These are phyloP conservation scores for Agrochola lychnidis DNA, from an alignment of 2,888 invertebrate genomes.

Conservation along the genomic window DNA sequence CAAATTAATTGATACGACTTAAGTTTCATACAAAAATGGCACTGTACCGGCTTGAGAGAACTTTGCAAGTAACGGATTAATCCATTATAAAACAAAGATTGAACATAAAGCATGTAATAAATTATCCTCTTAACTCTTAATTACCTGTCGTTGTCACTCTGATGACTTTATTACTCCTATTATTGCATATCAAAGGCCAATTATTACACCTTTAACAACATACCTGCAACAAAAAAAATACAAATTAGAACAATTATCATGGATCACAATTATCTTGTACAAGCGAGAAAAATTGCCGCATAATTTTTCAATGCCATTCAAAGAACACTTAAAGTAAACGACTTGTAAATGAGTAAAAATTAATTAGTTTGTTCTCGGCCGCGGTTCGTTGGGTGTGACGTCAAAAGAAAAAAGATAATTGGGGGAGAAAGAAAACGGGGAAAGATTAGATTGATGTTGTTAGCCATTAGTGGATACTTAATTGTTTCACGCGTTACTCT, in stretches of 20 bases:
- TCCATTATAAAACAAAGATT: background rate
- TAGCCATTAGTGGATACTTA: constrained; percentile 69
- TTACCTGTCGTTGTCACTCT: constrained; percentile 47
- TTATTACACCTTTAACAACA: constrained; percentile 47
- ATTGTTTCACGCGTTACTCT: constrained; percentile 66
- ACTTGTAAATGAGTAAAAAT: constrained; percentile 84
- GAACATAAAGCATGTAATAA: background rate
- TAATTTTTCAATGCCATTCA: constrained; percentile 70
- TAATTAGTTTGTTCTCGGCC: constrained; percentile 80
- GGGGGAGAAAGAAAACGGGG: constrained; percentile 69
- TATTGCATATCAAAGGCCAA: constrained; percentile 24
- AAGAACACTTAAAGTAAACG: constrained; percentile 72
- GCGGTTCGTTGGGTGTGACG: constrained; percentile 73
- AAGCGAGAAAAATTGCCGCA: constrained; percentile 57
- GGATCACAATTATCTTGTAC: constrained; percentile 59
- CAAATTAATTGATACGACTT: constrained; percentile 9
- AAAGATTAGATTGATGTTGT: constrained; percentile 76
- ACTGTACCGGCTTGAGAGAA: background rate
- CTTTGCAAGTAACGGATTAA: background rate
- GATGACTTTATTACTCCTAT: constrained; percentile 24
- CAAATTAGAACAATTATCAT: constrained; percentile 59
- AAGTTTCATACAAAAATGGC: background rate
- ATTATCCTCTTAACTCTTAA: constrained; percentile 8
- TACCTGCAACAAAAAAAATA: constrained; percentile 70
- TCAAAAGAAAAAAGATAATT: constrained; percentile 79